Conservation (phyloP, 2,888 invertebrate genomes). For the Epinotia nisella region DNA sequence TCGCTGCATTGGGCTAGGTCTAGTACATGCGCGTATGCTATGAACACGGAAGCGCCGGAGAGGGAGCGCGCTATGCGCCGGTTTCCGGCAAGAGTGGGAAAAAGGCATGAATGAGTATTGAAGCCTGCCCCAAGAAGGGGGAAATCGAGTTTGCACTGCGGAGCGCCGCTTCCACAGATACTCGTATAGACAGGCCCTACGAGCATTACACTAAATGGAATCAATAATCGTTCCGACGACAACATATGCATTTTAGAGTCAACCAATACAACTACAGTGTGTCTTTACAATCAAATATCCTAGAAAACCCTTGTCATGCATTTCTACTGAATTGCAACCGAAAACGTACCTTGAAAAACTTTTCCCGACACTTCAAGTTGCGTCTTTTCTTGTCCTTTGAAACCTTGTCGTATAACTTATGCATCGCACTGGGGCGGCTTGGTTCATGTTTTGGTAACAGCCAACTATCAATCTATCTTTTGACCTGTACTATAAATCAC, state of each 20-base stretch:
- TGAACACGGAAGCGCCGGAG: constrained; percentile 77
- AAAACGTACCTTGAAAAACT: constrained; percentile 18
- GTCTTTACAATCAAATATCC: background rate
- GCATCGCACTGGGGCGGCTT: constrained; percentile 5
- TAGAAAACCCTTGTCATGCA: background rate
- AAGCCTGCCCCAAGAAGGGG: constrained; percentile 84
- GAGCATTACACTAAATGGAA: constrained; percentile 64
- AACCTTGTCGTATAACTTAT: constrained; percentile 34
- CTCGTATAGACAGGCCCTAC: constrained; percentile 71
- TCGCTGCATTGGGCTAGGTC: constrained; percentile 85
- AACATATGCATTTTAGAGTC: constrained; percentile 10
- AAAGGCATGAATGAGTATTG: constrained; percentile 83
- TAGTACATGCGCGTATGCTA: constrained; percentile 81
- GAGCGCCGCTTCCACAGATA: constrained; percentile 68
- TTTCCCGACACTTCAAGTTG: constrained; percentile 14
- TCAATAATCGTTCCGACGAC: constrained; percentile 66
- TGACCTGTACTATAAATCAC: background rate
- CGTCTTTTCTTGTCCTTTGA: constrained; percentile 27
- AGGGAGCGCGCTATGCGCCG: constrained; percentile 70
- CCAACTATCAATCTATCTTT: constrained; percentile 24
- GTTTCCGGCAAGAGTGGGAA: constrained; percentile 73
- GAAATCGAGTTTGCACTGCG: constrained; percentile 82
- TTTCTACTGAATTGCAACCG: background rate
- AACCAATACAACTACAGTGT: background rate
- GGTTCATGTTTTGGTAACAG: constrained; percentile 21